phyloP scores from a whole-genome alignment of 2,888 invertebrate genomes.

The Drosophila sordidula region DNA sequence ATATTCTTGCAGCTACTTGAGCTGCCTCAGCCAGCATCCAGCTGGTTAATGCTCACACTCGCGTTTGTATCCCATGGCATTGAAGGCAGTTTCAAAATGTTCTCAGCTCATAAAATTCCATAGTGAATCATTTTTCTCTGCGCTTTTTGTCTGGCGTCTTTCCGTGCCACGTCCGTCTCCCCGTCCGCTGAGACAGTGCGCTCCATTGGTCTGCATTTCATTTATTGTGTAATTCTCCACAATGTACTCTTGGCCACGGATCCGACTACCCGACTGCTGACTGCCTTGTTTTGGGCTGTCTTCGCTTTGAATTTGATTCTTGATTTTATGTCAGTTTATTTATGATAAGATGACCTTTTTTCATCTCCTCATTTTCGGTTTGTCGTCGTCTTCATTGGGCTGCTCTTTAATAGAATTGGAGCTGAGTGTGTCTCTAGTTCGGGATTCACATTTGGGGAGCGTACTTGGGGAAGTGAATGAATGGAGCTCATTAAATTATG shows the following conservation, averaged over 20 bases:
- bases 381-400: slow-evolving; percentile 43
- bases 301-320: slow-evolving; percentile 79
- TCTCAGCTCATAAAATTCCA: slow-evolving; percentile 81
- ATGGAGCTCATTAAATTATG: slow-evolving; percentile 80
- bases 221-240: slow-evolving; percentile 78
- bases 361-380: slow-evolving; percentile 32
- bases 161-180: slow-evolving; percentile 27
- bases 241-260: slow-evolving; percentile 78
- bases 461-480: slow-evolving; percentile 62
- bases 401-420: slow-evolving; percentile 52
- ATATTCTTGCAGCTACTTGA: slow-evolving; percentile 56
- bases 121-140: slow-evolving; percentile 73
- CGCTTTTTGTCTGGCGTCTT: slow-evolving; percentile 58
- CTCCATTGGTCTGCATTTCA: slow-evolving; percentile 79
- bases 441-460: slow-evolving; percentile 33
- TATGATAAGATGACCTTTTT: slow-evolving; percentile 79
- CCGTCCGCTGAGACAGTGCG: slow-evolving; percentile 37
- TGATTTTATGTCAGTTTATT: slow-evolving; percentile 82
- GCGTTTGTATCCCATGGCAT: slow-evolving; percentile 59
- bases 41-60: slow-evolving; percentile 32
- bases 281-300: slow-evolving; percentile 38
- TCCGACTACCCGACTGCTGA: slow-evolving; percentile 34
- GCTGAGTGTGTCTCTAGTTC: slow-evolving; percentile 22
- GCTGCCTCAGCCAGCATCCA: slow-evolving; percentile 39
- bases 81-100: slow-evolving; percentile 65